These are phyloP conservation scores for Helarctos malayanus DNA, from an alignment of 2,797 vertebrate species.

Conservation along the genomic window DNA sequence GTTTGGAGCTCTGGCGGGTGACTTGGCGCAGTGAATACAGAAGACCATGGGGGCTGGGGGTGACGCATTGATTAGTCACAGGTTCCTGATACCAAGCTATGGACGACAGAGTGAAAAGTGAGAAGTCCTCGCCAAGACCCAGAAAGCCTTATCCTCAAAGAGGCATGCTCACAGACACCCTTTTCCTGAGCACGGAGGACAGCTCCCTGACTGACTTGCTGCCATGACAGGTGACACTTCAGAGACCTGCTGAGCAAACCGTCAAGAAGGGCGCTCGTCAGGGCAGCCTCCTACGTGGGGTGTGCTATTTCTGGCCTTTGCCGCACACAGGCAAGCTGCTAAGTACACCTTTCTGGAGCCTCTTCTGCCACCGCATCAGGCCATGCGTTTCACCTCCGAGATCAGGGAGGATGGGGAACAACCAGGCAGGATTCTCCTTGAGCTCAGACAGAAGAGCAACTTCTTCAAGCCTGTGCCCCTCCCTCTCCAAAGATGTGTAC, in stretches of 20 bases:
- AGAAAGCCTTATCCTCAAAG: conserved; percentile 28
- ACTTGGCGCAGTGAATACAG: not conserved
- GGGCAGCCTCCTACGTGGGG: conserved; percentile 67
- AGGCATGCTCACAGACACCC: not conserved
- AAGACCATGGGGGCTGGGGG: not conserved
- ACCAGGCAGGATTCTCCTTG: conserved; percentile 29
- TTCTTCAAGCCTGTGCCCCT: not conserved
- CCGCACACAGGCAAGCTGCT: conserved; percentile 26
- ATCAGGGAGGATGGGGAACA: not conserved
- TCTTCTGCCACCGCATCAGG: not conserved
- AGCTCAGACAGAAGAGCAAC: not conserved
- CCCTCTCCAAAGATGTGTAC: not conserved
- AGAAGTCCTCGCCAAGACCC: not conserved
- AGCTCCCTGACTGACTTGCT: conserved; percentile 68
- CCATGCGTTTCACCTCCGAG: not conserved
- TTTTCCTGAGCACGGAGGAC: conserved; percentile 38
- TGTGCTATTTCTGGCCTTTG: conserved; percentile 59
- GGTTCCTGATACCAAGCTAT: not conserved
- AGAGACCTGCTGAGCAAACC: not conserved
- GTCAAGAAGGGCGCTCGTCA: conserved; percentile 45
- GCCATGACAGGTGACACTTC: conserved; percentile 32
- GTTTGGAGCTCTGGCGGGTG: conserved; percentile 26
- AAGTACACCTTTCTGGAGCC: conserved; percentile 43
- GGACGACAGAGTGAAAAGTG: conserved; percentile 32
- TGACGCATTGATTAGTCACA: conserved; percentile 15